These are phyloP conservation scores for Lepetodrilus schrolli DNA, from an alignment of 2,888 invertebrate genomes.

Conservation along the genomic window DNA sequence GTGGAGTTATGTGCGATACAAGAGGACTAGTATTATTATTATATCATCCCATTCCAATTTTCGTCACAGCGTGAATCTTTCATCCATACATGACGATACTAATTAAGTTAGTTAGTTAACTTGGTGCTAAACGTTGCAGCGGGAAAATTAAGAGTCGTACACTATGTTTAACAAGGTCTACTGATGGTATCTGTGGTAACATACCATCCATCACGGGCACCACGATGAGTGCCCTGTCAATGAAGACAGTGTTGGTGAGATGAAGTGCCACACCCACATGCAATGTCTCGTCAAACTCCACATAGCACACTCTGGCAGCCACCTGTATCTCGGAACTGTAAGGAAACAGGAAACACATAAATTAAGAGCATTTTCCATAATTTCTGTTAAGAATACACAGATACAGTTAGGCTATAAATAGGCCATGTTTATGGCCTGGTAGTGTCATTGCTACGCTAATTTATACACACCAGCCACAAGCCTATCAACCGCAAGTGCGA, in stretches of 20 bases:
- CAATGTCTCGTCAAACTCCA: slow-evolving; percentile 91
- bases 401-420: background rate
- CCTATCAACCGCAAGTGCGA: too few species aligned
- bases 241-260: slow-evolving; percentile 98
- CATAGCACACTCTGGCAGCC: slow-evolving; percentile 95
- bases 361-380: background rate
- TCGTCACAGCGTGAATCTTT: too few species aligned
- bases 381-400: background rate
- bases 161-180: background rate
- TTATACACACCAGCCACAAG: too few species aligned
- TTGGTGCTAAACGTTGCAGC: background rate
- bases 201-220: slow-evolving; percentile 86
- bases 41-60: background rate
- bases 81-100: too few species aligned
- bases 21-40: too few species aligned
- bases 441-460: too few species aligned
- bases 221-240: slow-evolving; percentile 96
- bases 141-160: background rate
- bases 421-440: too few species aligned
- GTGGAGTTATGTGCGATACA: too few species aligned
- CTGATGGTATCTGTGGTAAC: too few species aligned
- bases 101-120: too few species aligned
- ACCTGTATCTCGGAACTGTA: slow-evolving; percentile 88
- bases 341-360: slow-evolving; percentile 43
- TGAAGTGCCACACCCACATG: slow-evolving; percentile 97